A percentile compares a stretch with the other conserved stretches of the same genome.
phyloP scores from a whole-genome alignment of 2,113 vertebrate genomes.

The Nycticorax nycticorax region DNA sequence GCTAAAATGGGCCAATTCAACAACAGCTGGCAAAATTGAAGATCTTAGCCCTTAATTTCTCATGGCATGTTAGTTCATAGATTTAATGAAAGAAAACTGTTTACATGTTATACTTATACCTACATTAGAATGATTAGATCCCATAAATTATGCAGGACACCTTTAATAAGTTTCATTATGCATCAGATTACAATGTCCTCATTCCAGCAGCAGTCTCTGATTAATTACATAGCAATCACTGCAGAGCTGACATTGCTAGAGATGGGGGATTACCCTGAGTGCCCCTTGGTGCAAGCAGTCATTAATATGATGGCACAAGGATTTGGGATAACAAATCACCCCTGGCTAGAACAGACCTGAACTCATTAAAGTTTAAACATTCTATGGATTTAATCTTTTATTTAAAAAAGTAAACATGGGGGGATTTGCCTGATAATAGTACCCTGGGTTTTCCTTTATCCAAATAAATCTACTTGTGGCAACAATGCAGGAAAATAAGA shows the following conservation, averaged over 20 bases:
- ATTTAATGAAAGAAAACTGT: constrained; percentile 39
- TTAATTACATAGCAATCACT: constrained; percentile 59
- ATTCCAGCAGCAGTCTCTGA: constrained; percentile 8
- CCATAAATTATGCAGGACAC: constrained; percentile 61
- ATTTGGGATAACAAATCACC: constrained; percentile 63
- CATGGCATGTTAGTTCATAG: neutral
- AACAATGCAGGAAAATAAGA: neutral
- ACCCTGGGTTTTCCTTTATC: neutral
- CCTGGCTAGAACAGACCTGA: neutral
- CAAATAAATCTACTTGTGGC: neutral
- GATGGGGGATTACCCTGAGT: constrained; percentile 44
- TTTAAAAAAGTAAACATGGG: neutral
- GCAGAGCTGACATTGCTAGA: constrained; percentile 25
- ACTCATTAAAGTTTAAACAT: constrained; percentile 56
- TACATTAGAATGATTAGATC: constrained; percentile 14
- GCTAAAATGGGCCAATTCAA: neutral
- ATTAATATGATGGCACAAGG: constrained; percentile 59
- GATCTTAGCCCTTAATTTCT: neutral
- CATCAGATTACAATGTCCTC: constrained; percentile 37
- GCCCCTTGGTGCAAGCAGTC: constrained; percentile 34
- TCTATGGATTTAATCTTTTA: constrained; percentile 44
- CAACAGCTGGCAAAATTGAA: neutral
- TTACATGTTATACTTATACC: constrained; percentile 39
- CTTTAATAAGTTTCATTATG: constrained; percentile 68
- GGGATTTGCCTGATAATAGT: neutral